phyloP scores from a whole-genome alignment of 2,113 vertebrate species.

The Trematocara nigrifrons region DNA sequence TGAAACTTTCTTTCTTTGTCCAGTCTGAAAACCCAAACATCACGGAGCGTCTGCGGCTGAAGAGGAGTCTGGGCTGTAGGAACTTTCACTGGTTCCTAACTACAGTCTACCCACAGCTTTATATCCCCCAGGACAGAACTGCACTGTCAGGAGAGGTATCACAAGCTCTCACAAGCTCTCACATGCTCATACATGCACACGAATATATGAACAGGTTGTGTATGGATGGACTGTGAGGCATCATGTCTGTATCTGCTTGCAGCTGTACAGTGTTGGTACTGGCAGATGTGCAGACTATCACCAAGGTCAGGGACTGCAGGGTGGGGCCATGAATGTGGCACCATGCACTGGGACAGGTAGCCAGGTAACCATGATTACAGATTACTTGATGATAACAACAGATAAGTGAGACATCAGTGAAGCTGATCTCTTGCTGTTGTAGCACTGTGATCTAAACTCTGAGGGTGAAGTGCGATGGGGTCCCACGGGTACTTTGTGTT shows the following conservation, averaged over 20 bases:
- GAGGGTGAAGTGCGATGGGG: constrained; percentile 75
- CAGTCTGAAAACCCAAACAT: constrained; percentile 79
- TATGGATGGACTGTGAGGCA: not conserved
- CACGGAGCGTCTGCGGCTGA: constrained; percentile 75
- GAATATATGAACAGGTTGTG: not conserved
- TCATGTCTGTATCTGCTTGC: constrained; percentile 34
- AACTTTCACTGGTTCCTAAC: constrained; percentile 87
- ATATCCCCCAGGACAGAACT: constrained; percentile 62
- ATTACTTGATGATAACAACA: not conserved
- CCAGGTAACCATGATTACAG: constrained; percentile 69
- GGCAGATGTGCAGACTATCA: constrained; percentile 80
- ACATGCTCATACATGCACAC: not conserved
- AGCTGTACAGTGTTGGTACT: constrained; percentile 82
- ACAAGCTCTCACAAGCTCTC: not conserved
- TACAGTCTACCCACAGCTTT: constrained; percentile 79
- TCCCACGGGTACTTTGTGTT: constrained; percentile 65
- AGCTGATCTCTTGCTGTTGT: not conserved
- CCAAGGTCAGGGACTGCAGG: constrained; percentile 29
- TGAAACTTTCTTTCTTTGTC: not conserved
- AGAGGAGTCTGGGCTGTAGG: constrained; percentile 77
- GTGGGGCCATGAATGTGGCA: constrained; percentile 64
- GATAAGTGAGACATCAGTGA: not conserved
- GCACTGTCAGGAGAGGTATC: constrained; percentile 81
- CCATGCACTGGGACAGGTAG: constrained; percentile 78
- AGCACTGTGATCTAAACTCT: constrained; percentile 80